phyloP scores from a whole-genome alignment of 2,113 vertebrate genomes.

The Triplophysa dalaica region DNA sequence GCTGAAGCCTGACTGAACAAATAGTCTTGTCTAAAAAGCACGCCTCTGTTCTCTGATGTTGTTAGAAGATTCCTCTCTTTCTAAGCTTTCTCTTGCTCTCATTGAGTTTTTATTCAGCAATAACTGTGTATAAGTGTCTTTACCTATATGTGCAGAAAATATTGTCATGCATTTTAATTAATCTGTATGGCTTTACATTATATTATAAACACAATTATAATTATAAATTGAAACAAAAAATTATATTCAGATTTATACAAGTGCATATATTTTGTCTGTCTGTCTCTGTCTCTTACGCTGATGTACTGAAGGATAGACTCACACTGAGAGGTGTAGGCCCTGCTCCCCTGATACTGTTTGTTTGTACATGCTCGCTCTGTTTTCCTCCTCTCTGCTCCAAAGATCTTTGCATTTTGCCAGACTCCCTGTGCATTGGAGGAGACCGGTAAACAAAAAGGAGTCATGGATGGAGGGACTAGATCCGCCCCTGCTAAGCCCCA shows the following conservation, averaged over 20 bases:
- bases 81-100: not conserved
- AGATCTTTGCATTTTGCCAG: conserved; percentile 44
- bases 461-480: conserved; percentile 40
- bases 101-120: no score
- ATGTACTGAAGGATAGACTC: conserved; percentile 38
- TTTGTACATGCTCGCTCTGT: conserved; percentile 55
- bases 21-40: conserved; percentile 40
- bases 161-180: no score
- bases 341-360: conserved; percentile 46
- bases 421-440: conserved; percentile 25
- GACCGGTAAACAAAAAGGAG: conserved; percentile 49
- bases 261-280: not conserved
- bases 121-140: no score
- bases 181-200: no score
- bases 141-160: no score
- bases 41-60: conserved; percentile 15
- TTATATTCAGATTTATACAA: no score
- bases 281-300: not conserved
- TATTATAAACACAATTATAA: not conserved
- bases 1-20: conserved; percentile 50
- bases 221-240: not conserved
- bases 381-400: conserved; percentile 40
- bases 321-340: conserved; percentile 13
- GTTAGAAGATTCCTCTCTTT: conserved; percentile 10
- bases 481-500: conserved; percentile 44